Conservation (phyloP, 2,113 vertebrate genomes). For the Sceloporus tristichus region DNA sequence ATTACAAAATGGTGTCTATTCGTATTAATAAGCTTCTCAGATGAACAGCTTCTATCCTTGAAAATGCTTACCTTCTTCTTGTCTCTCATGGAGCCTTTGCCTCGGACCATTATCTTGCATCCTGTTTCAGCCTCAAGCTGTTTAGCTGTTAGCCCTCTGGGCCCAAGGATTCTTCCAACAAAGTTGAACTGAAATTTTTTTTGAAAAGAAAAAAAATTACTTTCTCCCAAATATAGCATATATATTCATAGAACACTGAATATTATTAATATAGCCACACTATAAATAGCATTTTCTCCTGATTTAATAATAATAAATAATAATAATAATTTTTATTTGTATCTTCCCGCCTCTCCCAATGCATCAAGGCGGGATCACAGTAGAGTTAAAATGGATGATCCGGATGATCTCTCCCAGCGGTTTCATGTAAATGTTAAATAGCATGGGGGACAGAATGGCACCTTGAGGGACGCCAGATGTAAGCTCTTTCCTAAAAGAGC, state of each 20-base stretch:
- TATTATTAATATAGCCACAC: background rate
- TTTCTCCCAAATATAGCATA: slow-evolving; percentile 34
- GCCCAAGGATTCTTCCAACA: slow-evolving; percentile 98
- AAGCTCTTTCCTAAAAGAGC: no score
- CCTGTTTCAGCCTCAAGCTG: slow-evolving; percentile 98
- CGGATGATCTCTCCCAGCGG: no score
- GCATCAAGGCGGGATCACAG: no score
- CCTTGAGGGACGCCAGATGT: no score
- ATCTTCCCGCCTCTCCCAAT: no score
- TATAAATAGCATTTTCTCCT: background rate
- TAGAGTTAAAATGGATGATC: no score
- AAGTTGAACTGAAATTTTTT: slow-evolving; percentile 90
- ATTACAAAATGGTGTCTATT: background rate
- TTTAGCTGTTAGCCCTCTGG: slow-evolving; percentile 97
- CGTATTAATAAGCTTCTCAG: background rate
- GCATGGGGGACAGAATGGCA: no score
- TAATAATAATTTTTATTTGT: no score
- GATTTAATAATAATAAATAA: background rate
- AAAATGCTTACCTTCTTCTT: slow-evolving; percentile 94
- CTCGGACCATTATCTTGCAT: slow-evolving; percentile 99
- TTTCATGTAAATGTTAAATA: no score
- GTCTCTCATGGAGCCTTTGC: slow-evolving; percentile 99
- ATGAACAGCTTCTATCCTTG: slow-evolving; percentile 6
- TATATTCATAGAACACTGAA: slow-evolving; percentile 8
- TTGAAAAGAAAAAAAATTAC: slow-evolving; percentile 26